phyloP scores from a whole-genome alignment of 1,140 invertebrate genomes.

The Psilanteris sp. region DNA sequence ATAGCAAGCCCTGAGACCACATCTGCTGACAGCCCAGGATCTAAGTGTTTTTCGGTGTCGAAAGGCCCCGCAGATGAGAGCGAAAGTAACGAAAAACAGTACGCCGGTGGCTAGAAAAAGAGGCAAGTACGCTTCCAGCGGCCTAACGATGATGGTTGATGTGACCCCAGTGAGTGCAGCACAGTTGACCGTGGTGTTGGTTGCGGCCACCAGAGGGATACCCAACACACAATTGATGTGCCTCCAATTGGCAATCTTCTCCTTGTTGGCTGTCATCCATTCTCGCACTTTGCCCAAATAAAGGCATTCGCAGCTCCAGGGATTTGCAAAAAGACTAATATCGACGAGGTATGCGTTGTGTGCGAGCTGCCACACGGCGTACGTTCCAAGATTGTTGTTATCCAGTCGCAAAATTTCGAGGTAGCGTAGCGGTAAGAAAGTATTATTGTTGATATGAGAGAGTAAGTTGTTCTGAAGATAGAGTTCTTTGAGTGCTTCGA shows the following conservation, averaged over 20 bases:
- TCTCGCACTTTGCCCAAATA: conserved; percentile 88
- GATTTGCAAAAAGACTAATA: conserved; percentile 89
- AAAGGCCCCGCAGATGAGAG: conserved; percentile 86
- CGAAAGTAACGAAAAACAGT: conserved; percentile 86
- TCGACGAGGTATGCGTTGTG: conserved; percentile 89
- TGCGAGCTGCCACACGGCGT: conserved; percentile 82
- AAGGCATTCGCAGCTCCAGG: conserved; percentile 93
- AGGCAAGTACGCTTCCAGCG: conserved; percentile 89
- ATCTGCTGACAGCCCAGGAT: conserved; percentile 92
- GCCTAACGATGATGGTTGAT: conserved; percentile 83
- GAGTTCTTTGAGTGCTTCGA: conserved; percentile 88
- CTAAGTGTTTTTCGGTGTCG: conserved; percentile 90
- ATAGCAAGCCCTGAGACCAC: conserved; percentile 90
- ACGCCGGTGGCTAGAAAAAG: conserved; percentile 87
- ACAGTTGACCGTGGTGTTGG: conserved; percentile 83
- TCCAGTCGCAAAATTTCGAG: conserved; percentile 89
- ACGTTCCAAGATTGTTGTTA: conserved; percentile 88
- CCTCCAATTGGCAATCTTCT: conserved; percentile 86
- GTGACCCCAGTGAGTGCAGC: conserved; percentile 77
- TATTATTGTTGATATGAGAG: conserved; percentile 86
- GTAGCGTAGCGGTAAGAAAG: conserved; percentile 86
- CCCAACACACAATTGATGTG: conserved; percentile 83
- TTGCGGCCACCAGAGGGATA: conserved; percentile 80
- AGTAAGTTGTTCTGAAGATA: conserved; percentile 92
- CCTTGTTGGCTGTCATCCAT: conserved; percentile 87